Evolutionary conservation across 2,888 invertebrate genomes (phyloP).

Genomic region (Caenorhabditis doughertyi): DNA sequence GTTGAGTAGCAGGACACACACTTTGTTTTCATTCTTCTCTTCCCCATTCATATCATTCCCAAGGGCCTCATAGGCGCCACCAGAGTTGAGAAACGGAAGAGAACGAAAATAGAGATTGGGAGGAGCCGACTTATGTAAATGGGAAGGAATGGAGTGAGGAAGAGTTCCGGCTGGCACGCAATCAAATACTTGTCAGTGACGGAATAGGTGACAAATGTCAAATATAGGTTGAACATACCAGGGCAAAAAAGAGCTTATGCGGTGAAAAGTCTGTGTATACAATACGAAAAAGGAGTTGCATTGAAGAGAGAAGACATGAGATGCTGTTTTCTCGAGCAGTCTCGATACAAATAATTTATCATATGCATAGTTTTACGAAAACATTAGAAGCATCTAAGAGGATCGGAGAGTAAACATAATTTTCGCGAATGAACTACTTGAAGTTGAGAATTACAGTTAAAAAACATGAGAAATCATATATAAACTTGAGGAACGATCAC

Average conservation of each 20-base stretch:
- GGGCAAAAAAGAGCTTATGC: constrained; percentile 4
- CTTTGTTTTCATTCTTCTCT: constrained; percentile 24
- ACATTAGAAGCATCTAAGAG: too few relatives aligned
- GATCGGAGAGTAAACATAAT: too few relatives aligned
- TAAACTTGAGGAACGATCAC: too few relatives aligned
- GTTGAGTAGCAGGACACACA: background rate
- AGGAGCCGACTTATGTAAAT: constrained; percentile 48
- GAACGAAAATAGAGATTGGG: constrained; percentile 9
- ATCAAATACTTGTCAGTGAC: background rate
- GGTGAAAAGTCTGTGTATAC: constrained; percentile 10
- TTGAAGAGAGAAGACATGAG: background rate
- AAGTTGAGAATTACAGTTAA: too few relatives aligned
- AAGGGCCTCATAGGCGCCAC: constrained; percentile 41
- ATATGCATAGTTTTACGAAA: too few relatives aligned
- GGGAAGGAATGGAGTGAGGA: background rate
- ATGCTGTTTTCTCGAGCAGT: background rate
- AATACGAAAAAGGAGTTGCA: constrained; percentile 3
- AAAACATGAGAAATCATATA: too few relatives aligned
- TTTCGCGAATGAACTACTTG: too few relatives aligned
- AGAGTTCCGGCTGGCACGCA: constrained; percentile 26
- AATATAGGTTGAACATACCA: constrained; percentile 40
- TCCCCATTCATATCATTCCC: constrained; percentile 30
- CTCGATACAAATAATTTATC: background rate
- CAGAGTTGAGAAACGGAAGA: constrained; percentile 18
- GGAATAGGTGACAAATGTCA: constrained; percentile 51